phyloP scores from a whole-genome alignment of 1,140 invertebrate species.

The Drosophila paulistorum region DNA sequence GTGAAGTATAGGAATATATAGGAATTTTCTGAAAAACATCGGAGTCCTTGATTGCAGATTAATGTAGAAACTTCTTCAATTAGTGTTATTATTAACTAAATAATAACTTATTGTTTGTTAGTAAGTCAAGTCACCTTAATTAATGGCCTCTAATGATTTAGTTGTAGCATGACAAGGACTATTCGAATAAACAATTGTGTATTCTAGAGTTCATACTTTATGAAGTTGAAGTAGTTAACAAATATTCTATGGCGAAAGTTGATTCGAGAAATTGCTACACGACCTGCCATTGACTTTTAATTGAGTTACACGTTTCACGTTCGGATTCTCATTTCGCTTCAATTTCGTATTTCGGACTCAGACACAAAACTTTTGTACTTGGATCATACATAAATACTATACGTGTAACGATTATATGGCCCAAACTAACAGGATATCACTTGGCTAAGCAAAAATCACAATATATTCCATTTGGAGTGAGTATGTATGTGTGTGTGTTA shows the following conservation, averaged over 20 bases:
- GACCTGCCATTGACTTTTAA: constrained; percentile 6
- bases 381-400: neutral
- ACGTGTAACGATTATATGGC: neutral
- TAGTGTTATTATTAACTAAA: too few relatives aligned
- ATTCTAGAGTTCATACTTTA: neutral
- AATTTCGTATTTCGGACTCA: neutral
- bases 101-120: too few relatives aligned
- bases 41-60: too few relatives aligned
- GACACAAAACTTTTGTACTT: neutral
- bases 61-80: too few relatives aligned
- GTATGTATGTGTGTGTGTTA: neutral
- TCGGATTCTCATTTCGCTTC: neutral
- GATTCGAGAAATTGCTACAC: neutral
- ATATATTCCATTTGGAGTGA: neutral
- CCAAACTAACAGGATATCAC: neutral
- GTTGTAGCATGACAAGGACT: too few relatives aligned
- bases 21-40: too few relatives aligned
- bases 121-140: too few relatives aligned
- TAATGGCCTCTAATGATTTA: too few relatives aligned
- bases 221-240: neutral
- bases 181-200: too few relatives aligned
- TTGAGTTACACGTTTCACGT: neutral
- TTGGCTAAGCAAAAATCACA: neutral
- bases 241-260: neutral
- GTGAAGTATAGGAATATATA: too few relatives aligned